These are phyloP conservation scores for Antitype chi DNA, from an alignment of 2,888 invertebrate species.

Conservation along the genomic window DNA sequence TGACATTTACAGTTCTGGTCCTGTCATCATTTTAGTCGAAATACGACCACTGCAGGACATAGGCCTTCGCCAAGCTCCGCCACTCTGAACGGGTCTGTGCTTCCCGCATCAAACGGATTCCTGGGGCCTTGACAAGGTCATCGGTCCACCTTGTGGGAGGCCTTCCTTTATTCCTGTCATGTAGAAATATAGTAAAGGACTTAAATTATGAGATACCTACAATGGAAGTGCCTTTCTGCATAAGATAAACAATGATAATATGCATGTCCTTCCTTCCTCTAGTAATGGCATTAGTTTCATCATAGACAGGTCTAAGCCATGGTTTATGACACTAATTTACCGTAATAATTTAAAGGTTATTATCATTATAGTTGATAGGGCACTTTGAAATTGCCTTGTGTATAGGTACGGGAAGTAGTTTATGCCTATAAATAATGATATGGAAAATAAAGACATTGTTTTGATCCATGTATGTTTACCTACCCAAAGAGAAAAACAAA, in stretches of 20 bases:
- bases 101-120: too few relatives aligned
- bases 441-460: slow-evolving; percentile 32
- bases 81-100: too few relatives aligned
- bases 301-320: slow-evolving; percentile 55
- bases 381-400: slow-evolving; percentile 63
- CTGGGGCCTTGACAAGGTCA: too few relatives aligned
- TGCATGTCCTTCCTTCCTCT: slow-evolving; percentile 51
- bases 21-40: too few relatives aligned
- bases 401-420: slow-evolving; percentile 54
- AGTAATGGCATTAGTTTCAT: slow-evolving; percentile 49
- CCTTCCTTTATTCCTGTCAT: background rate
- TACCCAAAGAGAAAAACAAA: too few relatives aligned
- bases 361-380: slow-evolving; percentile 72
- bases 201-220: background rate
- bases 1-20: background rate
- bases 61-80: too few relatives aligned
- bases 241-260: slow-evolving; percentile 51
- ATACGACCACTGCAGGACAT: too few relatives aligned
- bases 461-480: background rate
- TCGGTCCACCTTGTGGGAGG: too few relatives aligned
- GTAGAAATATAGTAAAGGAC: too few relatives aligned
- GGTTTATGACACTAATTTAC: slow-evolving; percentile 77
- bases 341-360: slow-evolving; percentile 76
- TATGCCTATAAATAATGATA: background rate
- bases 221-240: slow-evolving; percentile 30